Conservation (phyloP, 2,113 vertebrate genomes). For the Lagopus muta region DNA sequence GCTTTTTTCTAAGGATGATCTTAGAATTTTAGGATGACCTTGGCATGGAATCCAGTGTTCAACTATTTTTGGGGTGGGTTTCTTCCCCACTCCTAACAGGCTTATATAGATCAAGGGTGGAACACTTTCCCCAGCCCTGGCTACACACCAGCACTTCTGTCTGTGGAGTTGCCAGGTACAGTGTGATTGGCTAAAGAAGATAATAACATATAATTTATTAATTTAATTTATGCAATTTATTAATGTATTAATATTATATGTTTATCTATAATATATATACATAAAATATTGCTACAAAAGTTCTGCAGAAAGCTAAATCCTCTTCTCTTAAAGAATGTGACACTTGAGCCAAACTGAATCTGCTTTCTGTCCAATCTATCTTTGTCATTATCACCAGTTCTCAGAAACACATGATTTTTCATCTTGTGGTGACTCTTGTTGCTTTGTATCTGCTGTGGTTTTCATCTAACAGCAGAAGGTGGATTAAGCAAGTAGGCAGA, state of each 20-base stretch:
- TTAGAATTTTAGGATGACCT: not conserved
- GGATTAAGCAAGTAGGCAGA: not conserved
- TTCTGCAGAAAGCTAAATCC: not conserved
- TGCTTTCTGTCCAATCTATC: not conserved
- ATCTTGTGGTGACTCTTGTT: not conserved
- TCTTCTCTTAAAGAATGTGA: not conserved
- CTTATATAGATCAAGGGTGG: not conserved
- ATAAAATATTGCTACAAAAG: not conserved
- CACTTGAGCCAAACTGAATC: not conserved
- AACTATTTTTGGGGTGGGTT: not conserved
- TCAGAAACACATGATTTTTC: not conserved
- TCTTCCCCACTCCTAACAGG: not conserved
- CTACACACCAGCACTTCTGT: not conserved
- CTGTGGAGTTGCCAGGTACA: not conserved
- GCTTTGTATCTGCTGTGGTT: not conserved
- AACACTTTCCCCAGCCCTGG: not conserved
- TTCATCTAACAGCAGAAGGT: not conserved
- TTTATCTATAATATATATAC: no score
- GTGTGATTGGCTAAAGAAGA: not conserved
- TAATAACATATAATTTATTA: no score
- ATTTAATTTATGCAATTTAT: no score
- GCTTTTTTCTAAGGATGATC: not conserved
- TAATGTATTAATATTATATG: no score
- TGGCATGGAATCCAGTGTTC: not conserved
- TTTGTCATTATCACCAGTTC: not conserved